Percentiles rank a stretch among this genome's conserved stretches.
Conservation (phyloP, 2,113 vertebrate species). For the Colistium nudipinnis region DNA sequence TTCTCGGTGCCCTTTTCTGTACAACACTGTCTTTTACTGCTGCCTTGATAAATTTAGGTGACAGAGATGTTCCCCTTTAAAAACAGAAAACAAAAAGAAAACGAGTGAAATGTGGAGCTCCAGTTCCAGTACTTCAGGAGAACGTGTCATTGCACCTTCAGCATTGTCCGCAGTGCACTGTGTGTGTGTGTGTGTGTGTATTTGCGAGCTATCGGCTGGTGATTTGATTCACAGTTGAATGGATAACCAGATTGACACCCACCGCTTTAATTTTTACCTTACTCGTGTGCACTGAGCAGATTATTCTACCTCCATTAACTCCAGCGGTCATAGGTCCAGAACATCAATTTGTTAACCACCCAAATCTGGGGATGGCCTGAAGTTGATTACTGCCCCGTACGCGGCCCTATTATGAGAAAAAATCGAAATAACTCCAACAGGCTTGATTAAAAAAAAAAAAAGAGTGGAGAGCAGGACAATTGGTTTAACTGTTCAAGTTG, state of each 20-base stretch:
- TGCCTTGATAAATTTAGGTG: slow-evolving; percentile 51
- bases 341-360: slow-evolving; percentile 69
- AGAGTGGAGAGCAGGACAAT: slow-evolving; percentile 18
- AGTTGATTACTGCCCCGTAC: slow-evolving; percentile 68
- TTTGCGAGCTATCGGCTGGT: slow-evolving; percentile 26
- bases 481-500: slow-evolving; percentile 36
- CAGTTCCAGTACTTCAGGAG: background rate
- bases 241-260: slow-evolving; percentile 66
- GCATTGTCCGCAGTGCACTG: background rate
- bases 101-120: slow-evolving; percentile 6
- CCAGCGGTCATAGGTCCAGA: slow-evolving; percentile 56
- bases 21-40: slow-evolving; percentile 18
- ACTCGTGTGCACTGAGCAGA: slow-evolving; percentile 38
- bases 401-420: slow-evolving; percentile 35
- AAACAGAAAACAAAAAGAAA: background rate
- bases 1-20: slow-evolving; percentile 35
- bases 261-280: slow-evolving; percentile 66
- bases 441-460: slow-evolving; percentile 56
- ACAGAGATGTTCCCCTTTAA: slow-evolving; percentile 25
- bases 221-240: slow-evolving; percentile 54
- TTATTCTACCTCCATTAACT: slow-evolving; percentile 74
- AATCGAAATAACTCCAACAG: slow-evolving; percentile 8
- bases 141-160: slow-evolving; percentile 1
- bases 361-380: slow-evolving; percentile 61
- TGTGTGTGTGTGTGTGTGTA: slow-evolving; percentile 1